Conservation (phyloP, 2,113 vertebrate species). For the Halichoerus grypus region DNA sequence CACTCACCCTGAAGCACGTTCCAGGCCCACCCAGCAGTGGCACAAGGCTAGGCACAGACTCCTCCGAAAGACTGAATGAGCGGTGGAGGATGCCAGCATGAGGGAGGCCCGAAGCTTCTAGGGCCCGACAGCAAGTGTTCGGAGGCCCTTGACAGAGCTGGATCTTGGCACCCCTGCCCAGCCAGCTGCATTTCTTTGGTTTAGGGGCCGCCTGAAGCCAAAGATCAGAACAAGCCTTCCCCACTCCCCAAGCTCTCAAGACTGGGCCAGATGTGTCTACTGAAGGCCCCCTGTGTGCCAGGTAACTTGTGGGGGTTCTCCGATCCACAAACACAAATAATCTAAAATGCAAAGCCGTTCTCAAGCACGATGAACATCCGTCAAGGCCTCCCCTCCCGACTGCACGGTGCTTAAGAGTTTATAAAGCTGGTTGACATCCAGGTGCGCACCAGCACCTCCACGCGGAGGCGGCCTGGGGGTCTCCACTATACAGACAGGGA, state of each 20-base stretch:
- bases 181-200: constrained; percentile 9
- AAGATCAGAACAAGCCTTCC: background rate
- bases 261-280: background rate
- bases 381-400: background rate
- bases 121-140: background rate
- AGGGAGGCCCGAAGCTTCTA: background rate
- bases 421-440: rapidly evolving
- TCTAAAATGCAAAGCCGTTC: constrained; percentile 20
- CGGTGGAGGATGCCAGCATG: rapidly evolving
- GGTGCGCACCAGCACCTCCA: background rate
- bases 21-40: background rate
- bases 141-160: background rate
- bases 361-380: background rate
- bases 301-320: background rate
- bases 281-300: background rate
- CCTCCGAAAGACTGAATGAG: background rate
- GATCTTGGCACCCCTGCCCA: background rate
- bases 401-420: rapidly evolving
- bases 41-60: background rate
- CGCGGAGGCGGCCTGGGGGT: background rate
- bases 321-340: background rate
- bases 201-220: background rate
- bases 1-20: background rate
- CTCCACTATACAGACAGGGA: too few species aligned
- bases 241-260: background rate